Conservation (phyloP, 2,113 vertebrate species). For the Alaudala cheleensis region DNA sequence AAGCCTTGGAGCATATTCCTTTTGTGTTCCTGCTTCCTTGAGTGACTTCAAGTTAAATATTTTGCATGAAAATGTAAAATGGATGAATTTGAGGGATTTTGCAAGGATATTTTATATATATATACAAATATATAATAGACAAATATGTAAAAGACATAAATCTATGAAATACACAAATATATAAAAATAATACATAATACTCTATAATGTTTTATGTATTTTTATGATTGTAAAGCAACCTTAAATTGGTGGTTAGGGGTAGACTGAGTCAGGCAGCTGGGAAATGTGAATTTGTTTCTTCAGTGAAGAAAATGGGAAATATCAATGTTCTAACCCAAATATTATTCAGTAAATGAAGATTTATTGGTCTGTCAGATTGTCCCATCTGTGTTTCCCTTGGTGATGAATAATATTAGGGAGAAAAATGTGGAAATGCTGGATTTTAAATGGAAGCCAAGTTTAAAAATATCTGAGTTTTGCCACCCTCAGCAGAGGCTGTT, state of each 20-base stretch:
- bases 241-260: not conserved
- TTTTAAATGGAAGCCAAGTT: not conserved
- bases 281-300: not conserved
- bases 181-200: not conserved
- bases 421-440: not conserved
- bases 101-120: not conserved
- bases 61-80: not conserved
- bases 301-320: not conserved
- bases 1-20: not conserved
- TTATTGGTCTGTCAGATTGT: not conserved
- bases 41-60: not conserved
- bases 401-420: not conserved
- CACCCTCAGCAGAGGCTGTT: not conserved
- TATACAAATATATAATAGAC: not conserved
- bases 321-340: not conserved
- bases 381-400: not conserved
- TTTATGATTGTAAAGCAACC: not conserved
- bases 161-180: too few species aligned
- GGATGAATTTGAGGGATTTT: not conserved
- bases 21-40: not conserved
- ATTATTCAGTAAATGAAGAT: not conserved
- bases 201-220: fast-evolving
- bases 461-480: not conserved
- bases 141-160: not conserved
- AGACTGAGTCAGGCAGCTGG: not conserved